Conservation (phyloP, 2,113 vertebrate species). For the Pollimyrus isidori region DNA sequence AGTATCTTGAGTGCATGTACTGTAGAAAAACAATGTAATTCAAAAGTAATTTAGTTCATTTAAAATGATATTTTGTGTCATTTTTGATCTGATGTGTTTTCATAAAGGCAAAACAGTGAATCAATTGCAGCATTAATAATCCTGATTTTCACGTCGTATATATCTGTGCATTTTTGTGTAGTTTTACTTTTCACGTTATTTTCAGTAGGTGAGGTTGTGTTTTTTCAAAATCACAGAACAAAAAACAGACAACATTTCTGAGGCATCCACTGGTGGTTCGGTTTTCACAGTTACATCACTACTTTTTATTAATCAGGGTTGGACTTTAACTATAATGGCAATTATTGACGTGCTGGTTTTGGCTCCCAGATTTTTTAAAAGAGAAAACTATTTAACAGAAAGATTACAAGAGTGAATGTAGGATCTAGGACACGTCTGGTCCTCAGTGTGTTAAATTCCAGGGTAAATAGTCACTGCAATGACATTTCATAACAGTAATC, state of each 20-base stretch:
- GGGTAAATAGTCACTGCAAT: background rate
- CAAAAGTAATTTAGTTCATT: background rate
- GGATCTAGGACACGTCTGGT: background rate
- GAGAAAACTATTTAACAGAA: background rate
- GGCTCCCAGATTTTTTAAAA: background rate
- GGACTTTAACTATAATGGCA: background rate
- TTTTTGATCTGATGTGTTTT: background rate
- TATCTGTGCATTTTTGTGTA: background rate
- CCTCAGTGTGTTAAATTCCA: background rate
- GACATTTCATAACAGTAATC: background rate
- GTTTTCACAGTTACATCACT: background rate
- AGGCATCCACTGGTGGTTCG: background rate
- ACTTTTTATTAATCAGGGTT: background rate
- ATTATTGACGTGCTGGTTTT: background rate
- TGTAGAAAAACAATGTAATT: background rate
- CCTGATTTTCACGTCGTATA: background rate
- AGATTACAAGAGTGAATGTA: background rate
- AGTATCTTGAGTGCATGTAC: background rate
- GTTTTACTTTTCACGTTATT: background rate
- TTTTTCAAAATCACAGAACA: background rate
- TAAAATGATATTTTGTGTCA: background rate
- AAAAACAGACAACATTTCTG: background rate
- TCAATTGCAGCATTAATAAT: background rate
- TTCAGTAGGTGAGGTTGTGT: background rate
- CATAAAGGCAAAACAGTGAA: background rate